Conservation (phyloP, 2,113 vertebrate genomes). For the Aptenodytes forsteri region DNA sequence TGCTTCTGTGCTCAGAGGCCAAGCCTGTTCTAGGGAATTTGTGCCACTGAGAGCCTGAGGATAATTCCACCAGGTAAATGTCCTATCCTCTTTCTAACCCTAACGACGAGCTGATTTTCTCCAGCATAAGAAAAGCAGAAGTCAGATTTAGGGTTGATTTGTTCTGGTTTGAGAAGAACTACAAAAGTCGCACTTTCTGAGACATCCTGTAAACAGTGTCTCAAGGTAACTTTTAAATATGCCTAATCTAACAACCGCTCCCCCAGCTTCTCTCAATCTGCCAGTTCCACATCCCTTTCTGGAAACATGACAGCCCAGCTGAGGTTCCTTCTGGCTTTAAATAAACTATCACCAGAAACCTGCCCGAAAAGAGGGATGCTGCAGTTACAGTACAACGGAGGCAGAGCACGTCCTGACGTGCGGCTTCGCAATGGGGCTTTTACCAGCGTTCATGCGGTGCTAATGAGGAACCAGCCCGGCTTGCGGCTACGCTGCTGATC, state of each 20-base stretch:
- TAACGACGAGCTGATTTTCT: neutral
- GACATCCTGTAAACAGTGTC: neutral
- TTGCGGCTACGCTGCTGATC: neutral
- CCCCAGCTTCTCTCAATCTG: neutral
- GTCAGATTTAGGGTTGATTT: neutral
- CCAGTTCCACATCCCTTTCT: neutral
- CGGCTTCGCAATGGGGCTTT: neutral
- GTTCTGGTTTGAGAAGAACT: neutral
- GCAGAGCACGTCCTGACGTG: rapidly evolving
- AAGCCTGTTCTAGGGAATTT: neutral
- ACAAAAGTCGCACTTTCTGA: neutral
- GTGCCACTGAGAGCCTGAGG: neutral
- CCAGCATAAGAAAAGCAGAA: neutral
- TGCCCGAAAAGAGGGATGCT: rapidly evolving
- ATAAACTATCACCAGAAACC: rapidly evolving
- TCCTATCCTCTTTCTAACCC: neutral
- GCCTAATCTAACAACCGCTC: neutral
- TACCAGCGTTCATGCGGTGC: rapidly evolving
- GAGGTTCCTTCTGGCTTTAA: neutral
- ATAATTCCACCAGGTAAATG: neutral
- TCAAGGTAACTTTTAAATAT: neutral
- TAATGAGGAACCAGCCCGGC: neutral
- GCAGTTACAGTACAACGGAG: rapidly evolving
- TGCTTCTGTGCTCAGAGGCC: neutral
- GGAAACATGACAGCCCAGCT: neutral